Percentiles rank a stretch among this genome's conserved stretches.
Evolutionary conservation across 2,888 invertebrate genomes (phyloP).

Genomic region (Dorcus parallelipipedus): DNA sequence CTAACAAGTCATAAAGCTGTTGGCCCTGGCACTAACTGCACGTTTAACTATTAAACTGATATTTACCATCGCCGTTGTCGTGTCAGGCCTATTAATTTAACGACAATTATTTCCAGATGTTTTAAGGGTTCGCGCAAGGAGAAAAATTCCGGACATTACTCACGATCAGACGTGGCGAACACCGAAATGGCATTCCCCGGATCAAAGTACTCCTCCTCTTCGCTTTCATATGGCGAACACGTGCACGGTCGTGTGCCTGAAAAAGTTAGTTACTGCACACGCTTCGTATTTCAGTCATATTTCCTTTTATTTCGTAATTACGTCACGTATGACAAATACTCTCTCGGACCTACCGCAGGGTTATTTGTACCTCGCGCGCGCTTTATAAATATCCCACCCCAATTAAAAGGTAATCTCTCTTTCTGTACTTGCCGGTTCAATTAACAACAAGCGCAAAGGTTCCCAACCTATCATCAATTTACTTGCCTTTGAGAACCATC

Average conservation of each 20-base stretch:
- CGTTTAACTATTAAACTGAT: slow-evolving; percentile 37
- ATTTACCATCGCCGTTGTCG: slow-evolving; percentile 35
- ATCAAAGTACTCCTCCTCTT: slow-evolving; percentile 25
- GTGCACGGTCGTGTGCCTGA: slow-evolving; percentile 17
- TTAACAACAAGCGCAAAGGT: no score
- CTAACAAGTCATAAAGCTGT: slow-evolving; percentile 34
- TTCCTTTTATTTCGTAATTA: slow-evolving; percentile 29
- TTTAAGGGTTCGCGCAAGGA: background rate
- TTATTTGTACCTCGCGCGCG: slow-evolving; percentile 3
- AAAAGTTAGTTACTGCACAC: slow-evolving; percentile 17
- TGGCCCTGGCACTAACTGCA: slow-evolving; percentile 38
- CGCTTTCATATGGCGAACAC: slow-evolving; percentile 28
- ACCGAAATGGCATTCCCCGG: slow-evolving; percentile 30
- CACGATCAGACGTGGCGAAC: slow-evolving; percentile 23
- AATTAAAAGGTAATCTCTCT: slow-evolving; percentile 1
- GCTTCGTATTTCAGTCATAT: slow-evolving; percentile 26
- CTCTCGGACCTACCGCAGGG: slow-evolving; percentile 22
- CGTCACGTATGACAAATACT: slow-evolving; percentile 22
- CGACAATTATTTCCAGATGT: slow-evolving; percentile 40
- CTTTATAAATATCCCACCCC: slow-evolving; percentile 1
- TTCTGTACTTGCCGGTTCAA: no score
- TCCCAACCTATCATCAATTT: no score
- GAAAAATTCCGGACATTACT: slow-evolving; percentile 27
- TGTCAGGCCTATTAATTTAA: slow-evolving; percentile 37
- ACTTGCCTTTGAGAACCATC: no score